Evolutionary conservation across 2,113 vertebrate genomes (phyloP).

Genomic region (Diglossa brunneiventris): DNA sequence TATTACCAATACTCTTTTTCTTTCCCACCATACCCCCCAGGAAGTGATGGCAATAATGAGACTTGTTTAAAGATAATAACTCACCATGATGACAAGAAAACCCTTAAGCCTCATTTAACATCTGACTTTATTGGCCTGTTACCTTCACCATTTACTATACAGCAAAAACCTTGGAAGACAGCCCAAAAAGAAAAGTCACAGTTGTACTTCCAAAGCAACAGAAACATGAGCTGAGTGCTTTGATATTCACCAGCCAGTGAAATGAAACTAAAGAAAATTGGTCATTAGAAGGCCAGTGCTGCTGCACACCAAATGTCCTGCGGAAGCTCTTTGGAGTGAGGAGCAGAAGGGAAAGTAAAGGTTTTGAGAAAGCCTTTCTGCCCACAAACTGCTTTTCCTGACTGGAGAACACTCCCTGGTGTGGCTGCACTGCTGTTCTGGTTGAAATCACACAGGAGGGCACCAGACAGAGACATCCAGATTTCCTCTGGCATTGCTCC

Average conservation of each 20-base stretch:
- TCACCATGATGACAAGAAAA: slow-evolving; percentile 15
- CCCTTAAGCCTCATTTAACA: slow-evolving; percentile 17
- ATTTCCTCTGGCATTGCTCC: not conserved
- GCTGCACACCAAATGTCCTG: not conserved
- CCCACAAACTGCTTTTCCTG: not conserved
- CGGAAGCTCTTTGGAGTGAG: not conserved
- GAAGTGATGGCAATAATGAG: slow-evolving; percentile 10
- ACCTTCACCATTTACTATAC: not conserved
- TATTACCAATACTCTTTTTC: not conserved
- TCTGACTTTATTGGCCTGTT: slow-evolving; percentile 15
- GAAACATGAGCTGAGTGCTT: not conserved
- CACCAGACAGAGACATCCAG: not conserved
- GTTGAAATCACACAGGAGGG: not conserved
- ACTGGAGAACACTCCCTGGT: not conserved
- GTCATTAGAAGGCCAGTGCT: not conserved
- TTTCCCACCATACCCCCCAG: not conserved
- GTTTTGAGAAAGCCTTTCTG: not conserved
- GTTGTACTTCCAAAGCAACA: not conserved
- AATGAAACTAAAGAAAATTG: not conserved
- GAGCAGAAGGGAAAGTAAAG: not conserved
- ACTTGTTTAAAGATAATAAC: slow-evolving; percentile 7
- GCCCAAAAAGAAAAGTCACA: not conserved
- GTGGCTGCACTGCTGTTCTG: not conserved
- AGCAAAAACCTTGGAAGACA: not conserved
- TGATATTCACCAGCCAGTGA: not conserved